These are phyloP conservation scores for Phacellophora camtschatica DNA, from an alignment of 30 jellyfish, hydroid and myxozoan species.

Conservation along the genomic window DNA sequence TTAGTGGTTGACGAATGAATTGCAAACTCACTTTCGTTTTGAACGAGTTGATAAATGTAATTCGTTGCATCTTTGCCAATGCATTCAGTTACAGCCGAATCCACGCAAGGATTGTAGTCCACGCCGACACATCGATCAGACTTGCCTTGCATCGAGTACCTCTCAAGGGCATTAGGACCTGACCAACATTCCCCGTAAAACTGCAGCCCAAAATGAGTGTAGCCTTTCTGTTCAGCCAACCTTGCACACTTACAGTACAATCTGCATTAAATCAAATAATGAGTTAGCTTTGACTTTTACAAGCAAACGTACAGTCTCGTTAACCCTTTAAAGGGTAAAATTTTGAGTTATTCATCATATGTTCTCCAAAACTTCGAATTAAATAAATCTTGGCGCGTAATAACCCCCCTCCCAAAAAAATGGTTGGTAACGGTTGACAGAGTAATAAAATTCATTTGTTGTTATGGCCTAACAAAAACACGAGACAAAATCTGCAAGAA, in stretches of 20 bases:
- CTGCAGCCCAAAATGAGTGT: constrained; percentile 82
- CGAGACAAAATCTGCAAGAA: too few relatives aligned
- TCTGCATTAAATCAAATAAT: neutral
- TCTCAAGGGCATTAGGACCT: constrained; percentile 58
- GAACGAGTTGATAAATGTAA: constrained; percentile 65
- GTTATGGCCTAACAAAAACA: too few relatives aligned
- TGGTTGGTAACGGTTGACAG: too few relatives aligned
- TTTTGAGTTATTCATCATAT: too few relatives aligned
- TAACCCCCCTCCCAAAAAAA: too few relatives aligned
- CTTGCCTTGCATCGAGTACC: constrained; percentile 79
- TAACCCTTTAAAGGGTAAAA: too few relatives aligned
- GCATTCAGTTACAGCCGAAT: constrained; percentile 74
- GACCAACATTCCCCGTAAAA: constrained; percentile 99
- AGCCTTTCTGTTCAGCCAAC: constrained; percentile 53
- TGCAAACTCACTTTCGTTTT: constrained; percentile 38
- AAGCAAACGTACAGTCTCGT: too few relatives aligned
- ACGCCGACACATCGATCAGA: constrained; percentile 77
- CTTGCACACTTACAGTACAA: constrained; percentile 93
- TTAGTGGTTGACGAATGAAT: too few relatives aligned
- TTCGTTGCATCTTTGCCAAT: constrained; percentile 86
- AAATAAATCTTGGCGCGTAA: too few relatives aligned
- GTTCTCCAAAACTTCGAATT: too few relatives aligned
- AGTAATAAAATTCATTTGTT: too few relatives aligned
- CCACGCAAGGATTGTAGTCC: constrained; percentile 78
- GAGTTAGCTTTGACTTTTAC: too few relatives aligned